These are phyloP conservation scores for Euplexia lucipara DNA, from an alignment of 2,888 invertebrate species.

Conservation along the genomic window DNA sequence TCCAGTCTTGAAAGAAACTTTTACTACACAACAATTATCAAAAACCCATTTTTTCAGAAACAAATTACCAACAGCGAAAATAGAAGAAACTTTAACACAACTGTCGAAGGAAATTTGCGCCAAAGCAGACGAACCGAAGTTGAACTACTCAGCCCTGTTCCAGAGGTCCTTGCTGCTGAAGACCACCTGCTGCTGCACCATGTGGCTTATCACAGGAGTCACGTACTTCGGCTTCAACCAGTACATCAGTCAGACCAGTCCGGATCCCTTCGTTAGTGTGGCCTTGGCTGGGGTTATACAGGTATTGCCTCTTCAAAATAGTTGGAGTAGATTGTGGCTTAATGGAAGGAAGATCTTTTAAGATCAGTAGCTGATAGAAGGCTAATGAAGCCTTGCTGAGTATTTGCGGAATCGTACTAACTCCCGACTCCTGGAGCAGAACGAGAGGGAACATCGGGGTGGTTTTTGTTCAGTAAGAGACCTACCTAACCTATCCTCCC, in stretches of 20 bases:
- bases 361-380: too few relatives aligned
- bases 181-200: slow-evolving; percentile 92
- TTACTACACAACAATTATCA: too few relatives aligned
- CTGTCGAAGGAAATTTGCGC: slow-evolving; percentile 73
- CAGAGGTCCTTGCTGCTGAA: slow-evolving; percentile 92
- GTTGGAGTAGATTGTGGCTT: too few relatives aligned
- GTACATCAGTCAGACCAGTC: slow-evolving; percentile 95
- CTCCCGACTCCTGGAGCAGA: too few relatives aligned
- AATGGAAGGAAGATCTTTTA: too few relatives aligned
- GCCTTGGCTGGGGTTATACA: slow-evolving; percentile 91
- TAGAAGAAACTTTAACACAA: slow-evolving; percentile 84
- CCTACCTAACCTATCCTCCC: too few relatives aligned
- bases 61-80: slow-evolving; percentile 85
- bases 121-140: slow-evolving; percentile 75
- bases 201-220: slow-evolving; percentile 96
- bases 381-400: too few relatives aligned
- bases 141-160: slow-evolving; percentile 92
- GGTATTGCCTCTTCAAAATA: slow-evolving; percentile 64
- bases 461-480: too few relatives aligned
- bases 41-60: slow-evolving; percentile 79
- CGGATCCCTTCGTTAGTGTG: slow-evolving; percentile 95
- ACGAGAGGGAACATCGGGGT: too few relatives aligned
- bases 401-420: too few relatives aligned
- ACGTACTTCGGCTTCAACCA: slow-evolving; percentile 96
- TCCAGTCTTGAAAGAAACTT: too few relatives aligned